A percentile compares a stretch with the other conserved stretches of the same genome.
phyloP scores from a whole-genome alignment of 30 jellyfish, hydroid and myxozoan genomes.

The Turritopsis dohrnii region DNA sequence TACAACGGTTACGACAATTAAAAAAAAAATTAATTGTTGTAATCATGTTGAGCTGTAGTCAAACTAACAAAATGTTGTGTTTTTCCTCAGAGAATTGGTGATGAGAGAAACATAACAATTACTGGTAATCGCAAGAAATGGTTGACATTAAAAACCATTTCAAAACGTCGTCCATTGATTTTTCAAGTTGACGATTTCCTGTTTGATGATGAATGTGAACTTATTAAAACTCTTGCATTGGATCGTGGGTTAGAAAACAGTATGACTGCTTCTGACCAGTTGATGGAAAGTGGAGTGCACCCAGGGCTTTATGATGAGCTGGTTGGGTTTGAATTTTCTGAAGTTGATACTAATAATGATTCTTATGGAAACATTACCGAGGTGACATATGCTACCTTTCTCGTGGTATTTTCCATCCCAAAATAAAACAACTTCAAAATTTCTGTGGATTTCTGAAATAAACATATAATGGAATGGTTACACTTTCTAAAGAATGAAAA shows the following conservation, averaged over 20 bases:
- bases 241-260: slow-evolving; percentile 27
- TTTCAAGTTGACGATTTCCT: slow-evolving; percentile 38
- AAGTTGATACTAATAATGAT: slow-evolving; percentile 23
- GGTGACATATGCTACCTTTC: slow-evolving; percentile 5
- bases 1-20: no score
- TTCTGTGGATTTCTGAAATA: no score
- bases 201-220: slow-evolving; percentile 38
- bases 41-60: not conserved
- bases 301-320: slow-evolving; percentile 24
- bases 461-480: no score
- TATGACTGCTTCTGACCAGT: slow-evolving; percentile 13
- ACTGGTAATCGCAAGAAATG: slow-evolving; percentile 16
- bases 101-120: not conserved
- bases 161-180: slow-evolving; percentile 38
- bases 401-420: no score
- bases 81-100: slow-evolving; percentile 9
- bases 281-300: not conserved
- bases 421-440: no score
- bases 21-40: not conserved
- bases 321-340: slow-evolving; percentile 25
- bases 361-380: slow-evolving; percentile 2
- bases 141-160: slow-evolving; percentile 18
- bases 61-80: no score
- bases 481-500: no score
- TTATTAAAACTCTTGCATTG: slow-evolving; percentile 15